Evolutionary conservation across 1,140 invertebrate genomes (phyloP).

Genomic region (Sycophila sp.): DNA sequence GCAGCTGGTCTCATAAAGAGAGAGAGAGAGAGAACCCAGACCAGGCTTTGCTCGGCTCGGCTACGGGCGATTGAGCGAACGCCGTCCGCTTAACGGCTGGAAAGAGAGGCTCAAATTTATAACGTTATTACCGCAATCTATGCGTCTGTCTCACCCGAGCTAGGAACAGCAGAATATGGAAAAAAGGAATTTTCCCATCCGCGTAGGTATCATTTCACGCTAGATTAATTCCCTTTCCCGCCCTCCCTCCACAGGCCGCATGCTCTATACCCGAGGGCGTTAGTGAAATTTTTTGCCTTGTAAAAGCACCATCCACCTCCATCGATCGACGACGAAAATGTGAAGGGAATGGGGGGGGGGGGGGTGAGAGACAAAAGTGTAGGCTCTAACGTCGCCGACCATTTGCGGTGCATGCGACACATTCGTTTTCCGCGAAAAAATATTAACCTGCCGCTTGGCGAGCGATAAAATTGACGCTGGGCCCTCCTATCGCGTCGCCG

Average conservation of each 20-base stretch:
- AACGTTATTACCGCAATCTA: slow-evolving; percentile 30
- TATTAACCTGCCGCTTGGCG: slow-evolving; percentile 35
- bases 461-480: slow-evolving; percentile 48
- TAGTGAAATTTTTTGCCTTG: neutral
- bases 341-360: no score
- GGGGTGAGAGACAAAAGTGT: slow-evolving; percentile 3
- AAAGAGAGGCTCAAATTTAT: slow-evolving; percentile 11
- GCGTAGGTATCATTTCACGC: slow-evolving; percentile 20
- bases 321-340: slow-evolving; percentile 11
- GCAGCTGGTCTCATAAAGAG: neutral
- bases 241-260: neutral
- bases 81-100: neutral
- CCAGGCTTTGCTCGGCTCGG: slow-evolving; percentile 1
- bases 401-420: slow-evolving; percentile 1
- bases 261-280: neutral
- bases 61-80: slow-evolving; percentile 19
- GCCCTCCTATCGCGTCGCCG: slow-evolving; percentile 36
- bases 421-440: slow-evolving; percentile 48
- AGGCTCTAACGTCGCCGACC: neutral
- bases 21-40: neutral
- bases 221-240: slow-evolving; percentile 25
- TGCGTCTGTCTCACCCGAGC: slow-evolving; percentile 12
- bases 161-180: neutral
- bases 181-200: slow-evolving; percentile 5
- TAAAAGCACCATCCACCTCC: neutral